A percentile compares a stretch with the other conserved stretches of the same genome.
These are phyloP conservation scores for Phoenoteleia sp. DNA, from an alignment of 2,888 invertebrate genomes.

Conservation along the genomic window DNA sequence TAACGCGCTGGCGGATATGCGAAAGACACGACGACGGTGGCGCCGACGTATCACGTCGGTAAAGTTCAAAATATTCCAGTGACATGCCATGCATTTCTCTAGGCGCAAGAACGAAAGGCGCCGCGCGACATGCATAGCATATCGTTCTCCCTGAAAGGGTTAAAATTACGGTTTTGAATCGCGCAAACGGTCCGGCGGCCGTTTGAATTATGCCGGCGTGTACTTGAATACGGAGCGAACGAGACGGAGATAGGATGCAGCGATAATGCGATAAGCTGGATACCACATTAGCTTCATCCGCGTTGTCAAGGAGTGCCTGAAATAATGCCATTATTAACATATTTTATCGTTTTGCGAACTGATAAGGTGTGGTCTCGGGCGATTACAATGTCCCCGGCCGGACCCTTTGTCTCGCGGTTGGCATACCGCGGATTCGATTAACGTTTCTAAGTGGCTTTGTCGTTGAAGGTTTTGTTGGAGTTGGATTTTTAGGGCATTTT, in stretches of 20 bases:
- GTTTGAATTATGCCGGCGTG: constrained; percentile 62
- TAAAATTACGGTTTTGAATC: constrained; percentile 71
- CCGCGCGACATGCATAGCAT: constrained; percentile 59
- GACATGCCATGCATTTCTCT: constrained; percentile 71
- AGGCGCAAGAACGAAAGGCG: constrained; percentile 61
- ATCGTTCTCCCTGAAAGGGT: constrained; percentile 64
- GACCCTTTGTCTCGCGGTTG: no score
- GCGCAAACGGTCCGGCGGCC: constrained; percentile 64
- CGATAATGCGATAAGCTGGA: constrained; percentile 65
- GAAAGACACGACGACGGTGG: constrained; percentile 44
- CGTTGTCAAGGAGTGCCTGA: constrained; percentile 15
- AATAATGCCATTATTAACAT: constrained; percentile 40
- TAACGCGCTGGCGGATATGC: no score
- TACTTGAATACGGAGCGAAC: constrained; percentile 37
- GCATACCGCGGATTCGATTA: no score
- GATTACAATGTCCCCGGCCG: no score
- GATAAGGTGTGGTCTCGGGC: no score
- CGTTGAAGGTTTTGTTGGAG: no score
- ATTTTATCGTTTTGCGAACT: constrained; percentile 5
- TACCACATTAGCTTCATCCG: constrained; percentile 54
- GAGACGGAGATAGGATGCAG: constrained; percentile 14
- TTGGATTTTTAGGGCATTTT: no score
- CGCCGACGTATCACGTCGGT: constrained; percentile 56
- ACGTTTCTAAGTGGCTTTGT: no score
- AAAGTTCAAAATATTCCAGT: constrained; percentile 67